These are phyloP conservation scores for Eriocheir sinensis DNA, from an alignment of 1,140 invertebrate species.

Conservation along the genomic window DNA sequence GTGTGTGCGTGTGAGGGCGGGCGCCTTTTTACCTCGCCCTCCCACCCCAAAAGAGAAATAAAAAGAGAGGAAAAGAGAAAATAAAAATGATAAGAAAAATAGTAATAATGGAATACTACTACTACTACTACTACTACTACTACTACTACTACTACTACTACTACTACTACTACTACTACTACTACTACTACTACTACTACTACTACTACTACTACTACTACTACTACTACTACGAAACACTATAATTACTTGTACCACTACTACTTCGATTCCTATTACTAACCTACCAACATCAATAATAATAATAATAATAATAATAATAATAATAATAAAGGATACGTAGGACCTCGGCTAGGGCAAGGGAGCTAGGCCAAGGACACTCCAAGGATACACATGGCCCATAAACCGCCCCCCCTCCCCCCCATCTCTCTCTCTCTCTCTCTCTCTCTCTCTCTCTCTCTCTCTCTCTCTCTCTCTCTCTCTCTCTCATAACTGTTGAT, in stretches of 20 bases:
- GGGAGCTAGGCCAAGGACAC: no score
- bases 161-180: neutral
- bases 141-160: slow-evolving; percentile 5
- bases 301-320: neutral
- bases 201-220: neutral
- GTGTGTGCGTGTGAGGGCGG: no score
- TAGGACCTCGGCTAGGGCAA: no score
- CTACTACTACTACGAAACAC: neutral
- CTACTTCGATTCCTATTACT: neutral
- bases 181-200: neutral
- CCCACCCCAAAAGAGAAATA: no score
- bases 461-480: neutral
- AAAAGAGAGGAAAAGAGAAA: no score
- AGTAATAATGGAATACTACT: neutral
- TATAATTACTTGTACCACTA: neutral
- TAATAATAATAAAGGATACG: neutral
- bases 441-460: neutral
- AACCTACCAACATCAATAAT: neutral
- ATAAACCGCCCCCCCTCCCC: neutral
- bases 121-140: slow-evolving; percentile 25
- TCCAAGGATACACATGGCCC: no score
- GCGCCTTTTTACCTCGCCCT: no score
- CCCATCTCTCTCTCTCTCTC: neutral
- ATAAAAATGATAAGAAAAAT: no score
- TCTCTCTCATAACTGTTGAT: neutral